phyloP scores from a whole-genome alignment of 2,888 invertebrate genomes.

The Halictus quadricinctus region DNA sequence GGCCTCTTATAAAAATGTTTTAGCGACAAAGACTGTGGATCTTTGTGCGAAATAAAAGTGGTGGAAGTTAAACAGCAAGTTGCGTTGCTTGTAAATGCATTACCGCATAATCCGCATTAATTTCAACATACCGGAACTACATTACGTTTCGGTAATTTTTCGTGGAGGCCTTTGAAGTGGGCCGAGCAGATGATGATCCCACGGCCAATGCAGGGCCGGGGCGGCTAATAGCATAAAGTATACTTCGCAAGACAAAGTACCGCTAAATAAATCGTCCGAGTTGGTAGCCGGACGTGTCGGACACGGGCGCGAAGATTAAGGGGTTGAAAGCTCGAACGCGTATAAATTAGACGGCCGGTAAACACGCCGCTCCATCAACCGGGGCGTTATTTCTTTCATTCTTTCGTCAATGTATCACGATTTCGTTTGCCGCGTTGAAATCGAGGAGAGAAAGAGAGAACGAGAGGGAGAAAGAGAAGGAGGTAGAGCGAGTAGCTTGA shows the following conservation, averaged over 20 bases:
- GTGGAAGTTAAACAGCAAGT: too few relatives aligned
- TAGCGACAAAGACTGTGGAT: too few relatives aligned
- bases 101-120: too few relatives aligned
- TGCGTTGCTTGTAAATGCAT: too few relatives aligned
- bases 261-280: conserved; percentile 14
- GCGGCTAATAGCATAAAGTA: conserved; percentile 13
- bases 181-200: background rate
- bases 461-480: background rate
- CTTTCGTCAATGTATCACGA: conserved; percentile 10
- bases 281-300: conserved; percentile 19
- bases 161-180: background rate
- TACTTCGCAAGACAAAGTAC: conserved; percentile 13
- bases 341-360: conserved; percentile 25
- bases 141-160: background rate
- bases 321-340: conserved; percentile 22
- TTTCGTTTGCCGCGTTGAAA: background rate
- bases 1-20: too few relatives aligned
- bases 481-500: background rate
- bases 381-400: conserved; percentile 17
- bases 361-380: conserved; percentile 8
- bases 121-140: too few relatives aligned
- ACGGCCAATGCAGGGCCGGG: background rate
- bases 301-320: conserved; percentile 27
- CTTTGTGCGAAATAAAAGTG: too few relatives aligned
- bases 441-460: background rate